phyloP scores from a whole-genome alignment of 2,888 invertebrate genomes.

The Andrena camellia region DNA sequence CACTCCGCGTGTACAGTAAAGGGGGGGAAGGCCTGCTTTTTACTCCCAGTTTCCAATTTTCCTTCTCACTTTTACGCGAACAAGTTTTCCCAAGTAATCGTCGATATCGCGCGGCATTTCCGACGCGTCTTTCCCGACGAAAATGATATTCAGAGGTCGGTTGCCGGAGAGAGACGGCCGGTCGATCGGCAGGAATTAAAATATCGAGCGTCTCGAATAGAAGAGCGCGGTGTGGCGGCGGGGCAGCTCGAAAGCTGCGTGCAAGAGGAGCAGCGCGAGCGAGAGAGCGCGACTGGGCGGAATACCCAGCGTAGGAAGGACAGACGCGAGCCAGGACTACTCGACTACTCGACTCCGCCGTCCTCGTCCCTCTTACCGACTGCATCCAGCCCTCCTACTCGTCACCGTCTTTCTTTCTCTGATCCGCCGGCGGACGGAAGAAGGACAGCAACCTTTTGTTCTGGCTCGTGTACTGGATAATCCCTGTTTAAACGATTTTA shows the following conservation, averaged over 20 bases:
- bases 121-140: constrained; percentile 17
- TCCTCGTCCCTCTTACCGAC: constrained; percentile 16
- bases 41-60: neutral
- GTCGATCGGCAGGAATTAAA: constrained; percentile 71
- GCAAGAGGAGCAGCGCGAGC: constrained; percentile 16
- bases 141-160: constrained; percentile 15
- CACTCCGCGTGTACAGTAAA: neutral
- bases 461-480: constrained; percentile 64
- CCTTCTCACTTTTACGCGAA: neutral
- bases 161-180: constrained; percentile 32
- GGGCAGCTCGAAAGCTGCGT: constrained; percentile 27
- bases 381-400: neutral
- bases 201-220: constrained; percentile 66
- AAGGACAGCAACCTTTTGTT: constrained; percentile 65
- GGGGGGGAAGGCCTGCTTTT: neutral
- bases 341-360: constrained; percentile 23
- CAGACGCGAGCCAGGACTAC: constrained; percentile 6
- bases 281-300: neutral
- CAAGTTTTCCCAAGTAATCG: neutral
- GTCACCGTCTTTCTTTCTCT: constrained; percentile 6
- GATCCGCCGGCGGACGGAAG: constrained; percentile 22
- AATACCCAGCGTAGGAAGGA: neutral
- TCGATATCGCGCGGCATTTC: constrained; percentile 15
- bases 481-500: constrained; percentile 67
- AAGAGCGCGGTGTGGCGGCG: constrained; percentile 21